A percentile compares a stretch with the other conserved stretches of the same genome.
These are phyloP conservation scores for Rhagonycha fulva DNA, from an alignment of 2,888 invertebrate genomes.

Conservation along the genomic window DNA sequence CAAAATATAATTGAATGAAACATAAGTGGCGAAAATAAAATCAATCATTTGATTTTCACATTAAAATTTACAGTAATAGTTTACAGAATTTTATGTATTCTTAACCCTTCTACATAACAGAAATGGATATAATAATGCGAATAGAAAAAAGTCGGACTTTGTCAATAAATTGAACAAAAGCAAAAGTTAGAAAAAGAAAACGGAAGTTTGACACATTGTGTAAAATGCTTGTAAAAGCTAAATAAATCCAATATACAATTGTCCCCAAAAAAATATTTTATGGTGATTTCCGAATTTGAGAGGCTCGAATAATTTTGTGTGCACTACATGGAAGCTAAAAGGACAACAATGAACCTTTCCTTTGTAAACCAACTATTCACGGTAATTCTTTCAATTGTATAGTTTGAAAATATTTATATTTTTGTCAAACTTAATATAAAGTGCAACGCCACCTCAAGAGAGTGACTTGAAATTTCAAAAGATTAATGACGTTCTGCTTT, in stretches of 20 bases:
- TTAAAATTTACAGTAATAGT: background rate
- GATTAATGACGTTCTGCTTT: background rate
- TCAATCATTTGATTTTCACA: no score
- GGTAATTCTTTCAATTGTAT: background rate
- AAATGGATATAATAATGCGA: background rate
- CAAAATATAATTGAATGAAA: no score
- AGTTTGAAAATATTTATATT: background rate
- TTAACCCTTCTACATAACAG: background rate
- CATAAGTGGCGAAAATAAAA: no score
- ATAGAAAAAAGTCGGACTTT: background rate
- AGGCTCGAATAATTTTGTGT: conserved; percentile 1
- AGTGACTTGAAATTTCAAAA: background rate
- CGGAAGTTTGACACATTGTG: background rate
- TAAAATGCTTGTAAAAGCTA: background rate
- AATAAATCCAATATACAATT: background rate
- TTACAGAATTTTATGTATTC: background rate
- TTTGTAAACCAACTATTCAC: conserved; percentile 1
- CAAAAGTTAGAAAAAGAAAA: background rate
- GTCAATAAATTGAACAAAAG: background rate
- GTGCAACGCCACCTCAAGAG: background rate
- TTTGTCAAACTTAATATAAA: background rate
- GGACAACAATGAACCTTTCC: background rate
- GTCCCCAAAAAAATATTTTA: background rate
- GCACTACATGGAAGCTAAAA: conserved; percentile 1
- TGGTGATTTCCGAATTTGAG: background rate